Base-by-base conservation (phyloP, 2,113 vertebrate species). In the Nesoenas mayeri region DNA sequence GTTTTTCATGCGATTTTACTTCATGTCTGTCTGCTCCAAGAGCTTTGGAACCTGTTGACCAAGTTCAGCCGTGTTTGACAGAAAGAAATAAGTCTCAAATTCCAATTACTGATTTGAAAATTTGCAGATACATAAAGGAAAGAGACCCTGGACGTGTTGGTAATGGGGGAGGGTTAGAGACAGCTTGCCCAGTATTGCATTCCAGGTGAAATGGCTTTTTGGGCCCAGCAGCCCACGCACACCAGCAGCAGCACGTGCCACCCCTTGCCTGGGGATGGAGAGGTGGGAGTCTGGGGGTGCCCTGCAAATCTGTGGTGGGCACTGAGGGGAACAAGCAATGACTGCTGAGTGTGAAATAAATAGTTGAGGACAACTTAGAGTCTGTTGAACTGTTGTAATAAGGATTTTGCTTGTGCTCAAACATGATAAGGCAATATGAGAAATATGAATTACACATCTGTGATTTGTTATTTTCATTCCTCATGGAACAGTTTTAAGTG, bases 221-320 rank as follows among this genome's bases (percentile, higher is more conserved):
- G 19, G 18, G 8, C 44, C 71, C 66, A 69, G 42, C 48, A 26
- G 61, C 36, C 48, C 28, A 25, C 1, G 1, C 11, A 0, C 16
- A 22, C 22, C 8, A 21, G n/a, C 5, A 81, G 24, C 11, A 42
- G 32, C 20, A 10, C 0, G 0, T 15, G 18, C 28, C 58, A 15
- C 6, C n/a, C 47, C 69, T 79, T 40, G 34, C 13, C 28, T 0
- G 1, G 24, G 44, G 18, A 47, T 56, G 56, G 40, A 65, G 50
- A 34, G 24, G 25, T 25, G 64, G 17, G 20, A 34, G 8, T 12
- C 62, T 65, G 58, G 42, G 20, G 22, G 32, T 11, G 11, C 61
- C 60, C 44, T 15, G 21, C 38, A 28, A 15, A 7, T 64, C 25
- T 28, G 31, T 29, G 2, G 32, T 13, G 34, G 62, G 24, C 48